phyloP scores from a whole-genome alignment of 2,888 invertebrate species.

The Drymonia ruficornis region DNA sequence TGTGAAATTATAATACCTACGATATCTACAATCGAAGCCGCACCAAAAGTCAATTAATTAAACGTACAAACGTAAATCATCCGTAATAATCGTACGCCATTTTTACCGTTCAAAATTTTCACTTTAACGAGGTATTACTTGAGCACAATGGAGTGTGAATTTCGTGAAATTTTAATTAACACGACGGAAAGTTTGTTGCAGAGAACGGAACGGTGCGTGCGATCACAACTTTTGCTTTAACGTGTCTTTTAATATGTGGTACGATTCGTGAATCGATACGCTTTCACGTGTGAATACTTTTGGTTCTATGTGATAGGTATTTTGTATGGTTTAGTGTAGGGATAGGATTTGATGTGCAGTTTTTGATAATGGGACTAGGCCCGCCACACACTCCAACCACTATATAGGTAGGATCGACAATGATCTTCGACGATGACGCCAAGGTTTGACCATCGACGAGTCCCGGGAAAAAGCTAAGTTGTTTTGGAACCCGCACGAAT shows the following conservation, averaged over 20 bases:
- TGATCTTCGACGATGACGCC: too few relatives aligned
- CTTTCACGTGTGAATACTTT: too few relatives aligned
- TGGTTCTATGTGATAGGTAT: too few relatives aligned
- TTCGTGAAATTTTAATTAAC: slow-evolving; percentile 22
- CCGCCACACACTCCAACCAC: too few relatives aligned
- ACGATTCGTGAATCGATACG: not conserved
- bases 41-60: slow-evolving; percentile 4
- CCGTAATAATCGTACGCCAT: slow-evolving; percentile 28
- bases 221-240: not conserved
- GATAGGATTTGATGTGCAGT: too few relatives aligned
- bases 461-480: too few relatives aligned
- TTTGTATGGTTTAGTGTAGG: too few relatives aligned
- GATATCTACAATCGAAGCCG: not conserved
- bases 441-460: too few relatives aligned
- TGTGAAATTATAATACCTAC: not conserved
- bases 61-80: slow-evolving; percentile 41
- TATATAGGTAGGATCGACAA: too few relatives aligned
- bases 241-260: not conserved
- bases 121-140: slow-evolving; percentile 21
- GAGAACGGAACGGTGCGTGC: not conserved
- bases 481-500: too few relatives aligned
- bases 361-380: too few relatives aligned
- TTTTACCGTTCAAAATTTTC: slow-evolving; percentile 19
- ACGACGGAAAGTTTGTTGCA: slow-evolving; percentile 7
- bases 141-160: slow-evolving; percentile 18